Evolutionary conservation across 1,140 invertebrate species (phyloP).

Genomic region (Hyposmocoma kahamanoa): DNA sequence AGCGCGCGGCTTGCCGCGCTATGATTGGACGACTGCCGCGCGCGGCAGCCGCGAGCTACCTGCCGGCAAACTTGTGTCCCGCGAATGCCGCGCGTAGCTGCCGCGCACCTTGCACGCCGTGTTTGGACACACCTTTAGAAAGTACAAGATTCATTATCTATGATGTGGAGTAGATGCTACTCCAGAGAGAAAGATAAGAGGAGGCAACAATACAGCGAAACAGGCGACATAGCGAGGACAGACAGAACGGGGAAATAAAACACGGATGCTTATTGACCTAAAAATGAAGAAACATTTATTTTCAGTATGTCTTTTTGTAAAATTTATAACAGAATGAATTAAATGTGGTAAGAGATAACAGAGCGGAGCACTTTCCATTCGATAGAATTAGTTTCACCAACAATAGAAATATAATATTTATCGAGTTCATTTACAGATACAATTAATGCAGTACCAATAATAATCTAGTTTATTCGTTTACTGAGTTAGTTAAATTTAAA

Average conservation of each 20-base stretch:
- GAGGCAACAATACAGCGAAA: no score
- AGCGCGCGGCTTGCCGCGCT: no score
- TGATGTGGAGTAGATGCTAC: no score
- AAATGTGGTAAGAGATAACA: constrained; percentile 68
- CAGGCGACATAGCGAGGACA: no score
- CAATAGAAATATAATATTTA: constrained; percentile 73
- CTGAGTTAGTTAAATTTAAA: constrained; percentile 62
- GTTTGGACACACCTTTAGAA: no score
- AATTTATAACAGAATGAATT: constrained; percentile 75
- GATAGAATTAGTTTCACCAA: constrained; percentile 69
- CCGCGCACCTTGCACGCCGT: no score
- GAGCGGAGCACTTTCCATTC: constrained; percentile 63
- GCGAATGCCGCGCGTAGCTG: no score
- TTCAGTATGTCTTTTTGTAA: constrained; percentile 76
- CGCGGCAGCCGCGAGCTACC: no score
- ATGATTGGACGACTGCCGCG: no score
- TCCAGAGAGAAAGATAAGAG: neutral
- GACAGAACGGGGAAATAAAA: constrained; percentile 48
- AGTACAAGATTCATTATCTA: no score
- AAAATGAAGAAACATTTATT: constrained; percentile 84
- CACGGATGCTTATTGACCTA: constrained; percentile 77
- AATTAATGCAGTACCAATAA: constrained; percentile 63
- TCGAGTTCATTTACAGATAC: constrained; percentile 67
- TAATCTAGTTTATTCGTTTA: constrained; percentile 69
- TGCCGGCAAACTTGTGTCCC: no score